Percentiles rank a stretch among this genome's conserved stretches.
phyloP scores from a whole-genome alignment of 1,140 invertebrate genomes.

The Caenorhabditis brenneri region DNA sequence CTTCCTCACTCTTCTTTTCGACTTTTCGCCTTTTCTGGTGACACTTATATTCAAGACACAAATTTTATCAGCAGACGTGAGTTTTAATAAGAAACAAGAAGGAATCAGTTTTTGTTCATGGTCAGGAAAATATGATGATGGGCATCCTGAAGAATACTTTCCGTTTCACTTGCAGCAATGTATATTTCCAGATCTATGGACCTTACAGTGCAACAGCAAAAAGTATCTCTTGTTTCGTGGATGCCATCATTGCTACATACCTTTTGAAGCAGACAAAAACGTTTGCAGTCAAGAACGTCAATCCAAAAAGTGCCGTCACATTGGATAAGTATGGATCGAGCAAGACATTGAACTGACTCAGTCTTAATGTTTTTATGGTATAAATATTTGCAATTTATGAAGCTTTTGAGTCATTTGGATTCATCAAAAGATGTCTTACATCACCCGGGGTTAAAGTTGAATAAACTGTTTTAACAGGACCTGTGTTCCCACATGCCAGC shows the following conservation, averaged over 20 bases:
- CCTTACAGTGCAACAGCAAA: neutral
- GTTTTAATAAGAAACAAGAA: neutral
- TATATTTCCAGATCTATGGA: neutral
- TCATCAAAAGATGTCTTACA: too few species aligned
- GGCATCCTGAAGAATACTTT: too few species aligned
- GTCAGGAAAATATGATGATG: neutral
- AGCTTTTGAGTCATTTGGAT: too few species aligned
- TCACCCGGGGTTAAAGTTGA: too few species aligned
- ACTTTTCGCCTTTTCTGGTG: slow-evolving; percentile 12
- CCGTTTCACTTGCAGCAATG: too few species aligned
- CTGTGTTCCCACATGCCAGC: too few species aligned
- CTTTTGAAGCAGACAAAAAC: neutral
- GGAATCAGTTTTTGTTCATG: neutral
- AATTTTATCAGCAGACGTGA: slow-evolving; percentile 29
- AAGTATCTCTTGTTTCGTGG: neutral
- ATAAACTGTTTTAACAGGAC: too few species aligned
- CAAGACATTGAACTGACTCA: neutral
- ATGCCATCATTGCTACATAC: neutral
- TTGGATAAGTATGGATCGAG: neutral
- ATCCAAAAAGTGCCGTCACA: neutral
- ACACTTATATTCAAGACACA: slow-evolving; percentile 9
- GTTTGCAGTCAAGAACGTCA: neutral
- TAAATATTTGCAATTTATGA: too few species aligned
- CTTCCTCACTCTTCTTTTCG: neutral
- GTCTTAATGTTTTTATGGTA: too few species aligned